A percentile compares a stretch with the other conserved stretches of the same genome.
These are phyloP conservation scores for Tupaia tana DNA, from an alignment of 2,113 vertebrate genomes.

Conservation along the genomic window DNA sequence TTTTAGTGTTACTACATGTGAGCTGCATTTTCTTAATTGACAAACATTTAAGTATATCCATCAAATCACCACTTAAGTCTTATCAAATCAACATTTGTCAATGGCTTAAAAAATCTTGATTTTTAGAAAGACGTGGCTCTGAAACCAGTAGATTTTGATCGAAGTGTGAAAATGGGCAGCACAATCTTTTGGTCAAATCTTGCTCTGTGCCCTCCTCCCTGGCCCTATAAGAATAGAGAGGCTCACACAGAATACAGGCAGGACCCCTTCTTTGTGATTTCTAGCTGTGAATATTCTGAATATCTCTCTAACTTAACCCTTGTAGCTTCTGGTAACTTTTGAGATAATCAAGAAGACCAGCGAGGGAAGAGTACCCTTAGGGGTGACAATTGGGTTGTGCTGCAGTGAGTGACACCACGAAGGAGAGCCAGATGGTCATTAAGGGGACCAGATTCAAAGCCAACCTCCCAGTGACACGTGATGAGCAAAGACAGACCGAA, in stretches of 20 bases:
- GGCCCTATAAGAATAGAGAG: not conserved
- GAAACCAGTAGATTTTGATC: not conserved
- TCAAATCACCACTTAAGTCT: not conserved
- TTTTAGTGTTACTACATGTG: not conserved
- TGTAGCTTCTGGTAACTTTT: not conserved
- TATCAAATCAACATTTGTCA: conserved; percentile 2
- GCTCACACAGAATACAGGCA: not conserved
- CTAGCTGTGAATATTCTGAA: not conserved
- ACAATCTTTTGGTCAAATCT: not conserved
- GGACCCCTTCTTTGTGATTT: not conserved
- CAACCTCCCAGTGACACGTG: conserved; percentile 7
- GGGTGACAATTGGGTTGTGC: not conserved
- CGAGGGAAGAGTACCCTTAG: not conserved
- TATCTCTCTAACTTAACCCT: not conserved
- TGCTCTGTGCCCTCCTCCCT: not conserved
- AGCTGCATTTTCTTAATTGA: not conserved
- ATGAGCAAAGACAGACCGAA: not conserved
- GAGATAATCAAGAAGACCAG: not conserved
- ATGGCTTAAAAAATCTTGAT: not conserved
- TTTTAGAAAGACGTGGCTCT: not conserved
- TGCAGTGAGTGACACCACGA: not conserved
- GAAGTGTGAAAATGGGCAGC: not conserved
- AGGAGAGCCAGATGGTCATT: not conserved
- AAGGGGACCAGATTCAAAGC: not conserved
- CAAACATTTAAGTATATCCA: not conserved